A percentile compares a stretch with the other conserved stretches of the same genome.
Evolutionary conservation across 2,797 vertebrate species (phyloP).

Genomic region (Peromyscus attwateri): DNA sequence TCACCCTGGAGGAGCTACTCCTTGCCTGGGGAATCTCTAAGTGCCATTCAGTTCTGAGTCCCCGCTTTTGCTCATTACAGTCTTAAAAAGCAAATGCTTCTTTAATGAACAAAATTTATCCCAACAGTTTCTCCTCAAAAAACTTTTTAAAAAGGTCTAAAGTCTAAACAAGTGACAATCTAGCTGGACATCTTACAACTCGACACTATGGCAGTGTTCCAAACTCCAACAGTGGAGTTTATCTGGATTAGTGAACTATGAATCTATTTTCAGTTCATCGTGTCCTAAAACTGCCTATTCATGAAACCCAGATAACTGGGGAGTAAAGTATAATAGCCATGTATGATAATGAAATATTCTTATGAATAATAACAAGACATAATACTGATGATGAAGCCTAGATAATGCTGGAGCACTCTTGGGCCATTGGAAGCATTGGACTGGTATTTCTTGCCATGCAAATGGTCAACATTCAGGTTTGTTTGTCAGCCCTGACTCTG

Average conservation of each 20-base stretch:
- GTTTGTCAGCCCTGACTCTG: background rate
- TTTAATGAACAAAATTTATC: constrained; percentile 39
- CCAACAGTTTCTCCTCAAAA: constrained; percentile 15
- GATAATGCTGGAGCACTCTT: constrained; percentile 71
- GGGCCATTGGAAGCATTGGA: constrained; percentile 59
- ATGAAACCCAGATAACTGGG: constrained; percentile 74
- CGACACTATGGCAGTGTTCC: constrained; percentile 10
- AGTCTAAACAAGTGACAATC: constrained; percentile 65
- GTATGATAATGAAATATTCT: background rate
- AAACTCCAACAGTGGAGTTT: background rate
- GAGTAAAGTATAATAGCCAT: background rate
- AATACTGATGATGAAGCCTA: constrained; percentile 53
- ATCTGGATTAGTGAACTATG: constrained; percentile 64
- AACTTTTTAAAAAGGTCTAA: background rate
- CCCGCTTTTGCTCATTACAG: background rate
- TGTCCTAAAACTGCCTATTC: constrained; percentile 67
- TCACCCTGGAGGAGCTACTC: background rate
- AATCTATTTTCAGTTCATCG: constrained; percentile 65
- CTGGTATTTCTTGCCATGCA: background rate
- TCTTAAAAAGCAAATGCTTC: constrained; percentile 21
- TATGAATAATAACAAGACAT: background rate
- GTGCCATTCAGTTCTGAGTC: background rate
- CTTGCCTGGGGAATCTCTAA: background rate
- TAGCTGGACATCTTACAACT: constrained; percentile 49
- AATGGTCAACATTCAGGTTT: background rate